A percentile compares a stretch with the other conserved stretches of the same genome.
These are phyloP conservation scores for Drosophila paranaensis DNA, from an alignment of 2,888 invertebrate species.

Conservation along the genomic window DNA sequence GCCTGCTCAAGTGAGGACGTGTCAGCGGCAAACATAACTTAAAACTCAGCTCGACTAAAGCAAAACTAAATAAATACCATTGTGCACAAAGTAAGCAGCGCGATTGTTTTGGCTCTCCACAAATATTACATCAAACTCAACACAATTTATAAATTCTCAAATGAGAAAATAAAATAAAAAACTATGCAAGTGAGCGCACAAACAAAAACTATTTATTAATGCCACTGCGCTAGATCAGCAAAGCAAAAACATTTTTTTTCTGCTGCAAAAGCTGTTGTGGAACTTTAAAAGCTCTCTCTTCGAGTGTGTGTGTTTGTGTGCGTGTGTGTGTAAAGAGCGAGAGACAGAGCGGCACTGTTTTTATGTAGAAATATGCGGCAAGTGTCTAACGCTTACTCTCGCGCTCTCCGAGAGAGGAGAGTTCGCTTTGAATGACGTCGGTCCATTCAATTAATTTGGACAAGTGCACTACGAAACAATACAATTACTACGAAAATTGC, in stretches of 20 bases:
- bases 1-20: constrained; percentile 71
- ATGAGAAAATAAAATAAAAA: neutral
- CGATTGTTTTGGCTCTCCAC: constrained; percentile 9
- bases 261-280: constrained; percentile 50
- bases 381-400: constrained; percentile 40
- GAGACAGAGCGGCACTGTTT: constrained; percentile 43
- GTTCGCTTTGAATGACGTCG: constrained; percentile 41
- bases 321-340: constrained; percentile 1
- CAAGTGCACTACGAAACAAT: constrained; percentile 74
- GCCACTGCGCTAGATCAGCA: constrained; percentile 57
- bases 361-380: constrained; percentile 54
- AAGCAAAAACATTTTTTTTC: constrained; percentile 39
- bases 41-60: constrained; percentile 14
- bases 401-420: constrained; percentile 14
- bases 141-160: neutral
- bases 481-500: constrained; percentile 59
- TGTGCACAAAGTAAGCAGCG: constrained; percentile 50
- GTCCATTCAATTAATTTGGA: constrained; percentile 74
- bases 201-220: constrained; percentile 61
- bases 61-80: constrained; percentile 31
- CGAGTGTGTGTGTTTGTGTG: neutral
- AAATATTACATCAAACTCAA: constrained; percentile 8
- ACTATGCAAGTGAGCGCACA: constrained; percentile 29
- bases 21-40: constrained; percentile 45
- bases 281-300: constrained; percentile 53